Percentiles rank a stretch among this genome's conserved stretches.
Evolutionary conservation across 2,113 vertebrate species (phyloP).

Genomic region (Alligator sinensis): DNA sequence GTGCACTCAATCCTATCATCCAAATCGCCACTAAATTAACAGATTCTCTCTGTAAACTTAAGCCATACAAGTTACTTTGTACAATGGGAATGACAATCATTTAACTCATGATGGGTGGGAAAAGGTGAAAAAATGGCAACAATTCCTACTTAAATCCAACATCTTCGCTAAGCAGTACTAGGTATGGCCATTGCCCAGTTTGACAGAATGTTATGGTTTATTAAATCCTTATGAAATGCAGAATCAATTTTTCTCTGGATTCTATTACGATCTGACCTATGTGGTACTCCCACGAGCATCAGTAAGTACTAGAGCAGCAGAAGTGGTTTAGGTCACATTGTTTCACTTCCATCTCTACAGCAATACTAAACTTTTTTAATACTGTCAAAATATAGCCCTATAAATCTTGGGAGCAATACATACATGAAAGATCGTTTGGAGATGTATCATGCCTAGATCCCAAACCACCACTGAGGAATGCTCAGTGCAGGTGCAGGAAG

Average conservation of each 20-base stretch:
- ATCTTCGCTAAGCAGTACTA: not conserved
- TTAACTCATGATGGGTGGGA: not conserved
- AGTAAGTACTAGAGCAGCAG: not conserved
- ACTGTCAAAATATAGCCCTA: not conserved
- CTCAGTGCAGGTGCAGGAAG: not conserved
- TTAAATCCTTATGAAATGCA: not conserved
- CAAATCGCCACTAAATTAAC: too few relatives aligned
- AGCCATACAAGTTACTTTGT: not conserved
- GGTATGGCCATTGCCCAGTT: not conserved
- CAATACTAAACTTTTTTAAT: not conserved
- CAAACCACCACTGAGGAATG: not conserved
- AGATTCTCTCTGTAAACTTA: not conserved
- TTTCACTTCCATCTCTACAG: not conserved
- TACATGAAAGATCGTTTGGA: not conserved
- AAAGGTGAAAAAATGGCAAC: not conserved
- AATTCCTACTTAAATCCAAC: not conserved
- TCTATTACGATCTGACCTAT: too few relatives aligned
- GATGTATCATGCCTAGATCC: not conserved
- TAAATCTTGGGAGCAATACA: too few relatives aligned
- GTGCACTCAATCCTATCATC: too few relatives aligned
- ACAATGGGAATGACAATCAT: not conserved
- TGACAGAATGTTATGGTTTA: not conserved
- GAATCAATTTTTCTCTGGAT: not conserved
- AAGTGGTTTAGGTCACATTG: not conserved
- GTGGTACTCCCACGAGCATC: not conserved